Evolutionary conservation across 1,140 invertebrate genomes (phyloP).

Genomic region (Zaprionus lachaisei): DNA sequence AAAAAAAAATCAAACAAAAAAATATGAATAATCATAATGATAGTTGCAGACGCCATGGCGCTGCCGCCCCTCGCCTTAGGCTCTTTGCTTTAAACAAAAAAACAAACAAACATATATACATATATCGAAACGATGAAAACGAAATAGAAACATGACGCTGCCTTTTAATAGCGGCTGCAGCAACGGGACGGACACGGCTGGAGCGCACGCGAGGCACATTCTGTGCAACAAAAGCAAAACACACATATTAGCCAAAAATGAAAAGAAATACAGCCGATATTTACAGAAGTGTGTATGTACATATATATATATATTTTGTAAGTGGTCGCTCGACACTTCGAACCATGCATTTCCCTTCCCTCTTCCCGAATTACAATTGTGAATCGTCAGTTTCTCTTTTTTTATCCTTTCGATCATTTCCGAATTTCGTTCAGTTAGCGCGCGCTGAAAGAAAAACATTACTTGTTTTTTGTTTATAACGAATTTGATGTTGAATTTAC

Average conservation of each 20-base stretch:
- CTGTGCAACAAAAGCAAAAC: constrained; percentile 30
- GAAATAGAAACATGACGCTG: constrained; percentile 67
- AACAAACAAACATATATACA: constrained; percentile 20
- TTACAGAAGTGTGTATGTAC: constrained; percentile 3
- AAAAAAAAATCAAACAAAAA: background rate
- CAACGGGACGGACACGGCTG: constrained; percentile 29
- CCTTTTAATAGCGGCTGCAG: constrained; percentile 66
- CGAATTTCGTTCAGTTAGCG: background rate
- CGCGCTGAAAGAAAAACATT: background rate
- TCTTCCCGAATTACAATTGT: background rate
- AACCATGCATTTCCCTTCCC: background rate
- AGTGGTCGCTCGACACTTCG: background rate
- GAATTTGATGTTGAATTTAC: background rate
- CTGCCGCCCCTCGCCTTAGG: constrained; percentile 66
- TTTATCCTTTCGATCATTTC: background rate
- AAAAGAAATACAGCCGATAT: constrained; percentile 8
- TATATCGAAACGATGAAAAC: constrained; percentile 40
- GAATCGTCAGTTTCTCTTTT: background rate
- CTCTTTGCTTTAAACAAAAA: constrained; percentile 46
- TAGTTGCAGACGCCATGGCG: constrained; percentile 51
- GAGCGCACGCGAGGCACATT: constrained; percentile 28
- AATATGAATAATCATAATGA: constrained; percentile 35
- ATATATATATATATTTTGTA: background rate
- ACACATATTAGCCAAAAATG: constrained; percentile 17
- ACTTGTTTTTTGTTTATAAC: background rate